Evolutionary conservation across 2,888 invertebrate species (phyloP).

Genomic region (Pyrochroa serraticornis): DNA sequence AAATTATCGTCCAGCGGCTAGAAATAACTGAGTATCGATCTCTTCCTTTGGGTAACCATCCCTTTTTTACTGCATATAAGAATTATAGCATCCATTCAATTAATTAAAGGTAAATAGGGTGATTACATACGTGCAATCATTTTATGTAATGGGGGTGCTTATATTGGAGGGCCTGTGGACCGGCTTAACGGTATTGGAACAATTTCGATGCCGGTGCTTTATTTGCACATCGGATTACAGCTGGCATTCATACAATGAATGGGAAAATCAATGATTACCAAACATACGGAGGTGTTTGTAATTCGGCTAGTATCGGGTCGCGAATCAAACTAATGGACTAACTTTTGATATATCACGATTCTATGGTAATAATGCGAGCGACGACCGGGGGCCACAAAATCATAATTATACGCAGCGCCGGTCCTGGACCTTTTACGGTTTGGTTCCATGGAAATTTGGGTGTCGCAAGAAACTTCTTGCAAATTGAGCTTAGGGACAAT

Average conservation of each 20-base stretch:
- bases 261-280: constrained; percentile 44
- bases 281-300: constrained; percentile 35
- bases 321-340: constrained; percentile 32
- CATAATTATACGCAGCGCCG: constrained; percentile 5
- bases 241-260: constrained; percentile 42
- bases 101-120: constrained; percentile 43
- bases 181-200: constrained; percentile 39
- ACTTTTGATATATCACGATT: constrained; percentile 28
- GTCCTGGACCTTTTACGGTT: neutral
- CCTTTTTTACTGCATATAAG: neutral
- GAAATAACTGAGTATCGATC: neutral
- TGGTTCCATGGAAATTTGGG: constrained; percentile 3
- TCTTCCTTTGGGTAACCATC: too few relatives aligned
- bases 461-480: neutral
- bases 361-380: constrained; percentile 16
- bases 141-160: constrained; percentile 33
- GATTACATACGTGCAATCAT: constrained; percentile 36
- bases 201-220: constrained; percentile 35
- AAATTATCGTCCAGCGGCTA: neutral
- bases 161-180: constrained; percentile 27
- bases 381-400: constrained; percentile 11
- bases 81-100: constrained; percentile 10
- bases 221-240: constrained; percentile 43
- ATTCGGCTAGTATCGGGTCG: constrained; percentile 26
- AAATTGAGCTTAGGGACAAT: constrained; percentile 13